Conservation (phyloP, 2,797 vertebrate species). For the Amazona ochrocephala region DNA sequence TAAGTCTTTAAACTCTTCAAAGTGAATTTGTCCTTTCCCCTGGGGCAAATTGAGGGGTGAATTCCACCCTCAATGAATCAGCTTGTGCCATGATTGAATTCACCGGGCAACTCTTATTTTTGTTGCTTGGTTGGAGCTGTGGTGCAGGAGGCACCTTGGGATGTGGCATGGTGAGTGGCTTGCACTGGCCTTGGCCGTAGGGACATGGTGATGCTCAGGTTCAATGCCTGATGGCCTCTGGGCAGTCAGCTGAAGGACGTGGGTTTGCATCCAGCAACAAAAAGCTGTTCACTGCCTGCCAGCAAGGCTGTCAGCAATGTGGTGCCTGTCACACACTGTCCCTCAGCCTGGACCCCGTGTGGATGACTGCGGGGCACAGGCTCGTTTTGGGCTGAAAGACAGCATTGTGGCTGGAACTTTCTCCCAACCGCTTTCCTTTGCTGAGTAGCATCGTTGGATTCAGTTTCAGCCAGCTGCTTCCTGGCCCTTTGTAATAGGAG, state of each 20-base stretch:
- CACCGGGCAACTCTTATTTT: background rate
- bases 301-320: background rate
- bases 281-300: background rate
- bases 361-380: background rate
- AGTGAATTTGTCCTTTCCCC: background rate
- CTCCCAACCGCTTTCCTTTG: background rate
- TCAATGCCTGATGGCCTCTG: background rate
- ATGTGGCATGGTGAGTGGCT: background rate
- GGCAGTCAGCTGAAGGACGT: background rate
- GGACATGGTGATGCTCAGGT: rapidly evolving
- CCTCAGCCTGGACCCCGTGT: background rate
- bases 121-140: background rate
- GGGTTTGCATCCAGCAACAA: background rate
- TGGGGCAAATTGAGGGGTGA: background rate
- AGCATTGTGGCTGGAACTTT: background rate
- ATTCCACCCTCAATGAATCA: background rate
- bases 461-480: background rate
- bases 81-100: rapidly evolving
- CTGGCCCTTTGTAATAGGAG: background rate
- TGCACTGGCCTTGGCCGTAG: background rate
- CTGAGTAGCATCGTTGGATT: background rate
- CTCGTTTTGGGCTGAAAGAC: background rate
- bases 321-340: rapidly evolving
- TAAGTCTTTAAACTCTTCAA: background rate
- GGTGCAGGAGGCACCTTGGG: background rate